Evolutionary conservation across 1,140 invertebrate genomes (phyloP).

Genomic region (Trichogramma pretiosum): DNA sequence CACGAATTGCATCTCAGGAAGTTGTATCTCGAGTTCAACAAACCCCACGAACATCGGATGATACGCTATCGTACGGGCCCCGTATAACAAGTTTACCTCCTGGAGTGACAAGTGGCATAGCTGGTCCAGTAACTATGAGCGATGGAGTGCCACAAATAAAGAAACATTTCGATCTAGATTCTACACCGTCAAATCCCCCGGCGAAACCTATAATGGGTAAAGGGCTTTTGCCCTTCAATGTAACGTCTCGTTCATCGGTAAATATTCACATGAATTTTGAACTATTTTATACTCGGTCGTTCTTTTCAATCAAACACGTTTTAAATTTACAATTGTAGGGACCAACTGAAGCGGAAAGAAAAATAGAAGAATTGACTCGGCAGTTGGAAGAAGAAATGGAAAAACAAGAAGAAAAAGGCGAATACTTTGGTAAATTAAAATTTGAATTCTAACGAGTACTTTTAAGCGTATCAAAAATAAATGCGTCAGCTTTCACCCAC

Average conservation of each 20-base stretch:
- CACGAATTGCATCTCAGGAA: conserved; percentile 3
- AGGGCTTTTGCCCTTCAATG: conserved; percentile 75
- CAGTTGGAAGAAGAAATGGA: conserved; percentile 93
- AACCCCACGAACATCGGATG: conserved; percentile 17
- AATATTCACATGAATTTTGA: conserved; percentile 16
- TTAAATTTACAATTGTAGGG: conserved; percentile 46
- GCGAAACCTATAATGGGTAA: conserved; percentile 51
- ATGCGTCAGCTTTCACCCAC: not conserved
- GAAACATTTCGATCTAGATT: conserved; percentile 28
- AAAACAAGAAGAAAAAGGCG: conserved; percentile 84
- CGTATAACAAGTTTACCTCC: conserved; percentile 41
- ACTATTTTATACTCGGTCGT: conserved; percentile 18
- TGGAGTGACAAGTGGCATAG: conserved; percentile 43
- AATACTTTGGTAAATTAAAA: conserved; percentile 92
- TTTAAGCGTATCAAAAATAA: not conserved
- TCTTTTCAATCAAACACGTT: conserved; percentile 18
- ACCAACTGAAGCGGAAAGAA: conserved; percentile 80
- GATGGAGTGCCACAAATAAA: conserved; percentile 36
- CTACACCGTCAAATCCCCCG: conserved; percentile 30
- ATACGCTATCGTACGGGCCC: conserved; percentile 24
- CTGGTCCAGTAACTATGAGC: conserved; percentile 39
- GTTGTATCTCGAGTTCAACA: conserved; percentile 19
- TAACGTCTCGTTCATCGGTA: conserved; percentile 69
- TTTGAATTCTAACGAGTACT: too few relatives aligned
- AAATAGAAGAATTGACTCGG: conserved; percentile 81